These are phyloP conservation scores for Corticium candelabrum DNA, from an alignment of 37 sponge, comb jelly and placozoan genomes.

Conservation along the genomic window DNA sequence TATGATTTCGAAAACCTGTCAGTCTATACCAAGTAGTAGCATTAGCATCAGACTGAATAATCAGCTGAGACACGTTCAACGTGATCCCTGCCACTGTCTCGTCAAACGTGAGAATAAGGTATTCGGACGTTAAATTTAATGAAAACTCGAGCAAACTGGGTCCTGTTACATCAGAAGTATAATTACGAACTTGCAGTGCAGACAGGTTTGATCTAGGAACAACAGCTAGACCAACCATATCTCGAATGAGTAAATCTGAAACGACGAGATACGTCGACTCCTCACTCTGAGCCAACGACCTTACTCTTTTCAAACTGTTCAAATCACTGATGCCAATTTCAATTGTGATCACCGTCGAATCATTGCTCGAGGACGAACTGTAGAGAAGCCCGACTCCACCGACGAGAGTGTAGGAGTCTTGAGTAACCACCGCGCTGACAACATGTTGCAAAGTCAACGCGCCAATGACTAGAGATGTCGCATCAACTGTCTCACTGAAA, in stretches of 20 bases:
- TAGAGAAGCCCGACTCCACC: neutral
- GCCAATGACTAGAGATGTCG: slow-evolving; percentile 42
- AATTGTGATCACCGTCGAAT: slow-evolving; percentile 46
- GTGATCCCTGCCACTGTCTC: slow-evolving; percentile 69
- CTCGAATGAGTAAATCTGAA: slow-evolving; percentile 27
- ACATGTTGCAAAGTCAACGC: slow-evolving; percentile 45
- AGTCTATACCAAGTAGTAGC: slow-evolving; percentile 31
- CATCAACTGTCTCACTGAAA: slow-evolving; percentile 76
- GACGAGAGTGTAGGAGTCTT: neutral
- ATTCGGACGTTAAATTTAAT: slow-evolving; percentile 67
- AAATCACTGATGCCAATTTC: slow-evolving; percentile 48
- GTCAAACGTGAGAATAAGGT: slow-evolving; percentile 73
- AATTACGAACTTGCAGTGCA: slow-evolving; percentile 21
- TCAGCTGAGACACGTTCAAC: slow-evolving; percentile 28
- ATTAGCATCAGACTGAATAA: slow-evolving; percentile 25
- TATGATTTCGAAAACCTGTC: slow-evolving; percentile 22
- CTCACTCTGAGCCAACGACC: slow-evolving; percentile 22
- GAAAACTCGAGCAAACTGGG: slow-evolving; percentile 45
- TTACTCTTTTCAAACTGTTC: slow-evolving; percentile 56
- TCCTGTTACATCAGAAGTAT: slow-evolving; percentile 38
- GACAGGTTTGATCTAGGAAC: slow-evolving; percentile 23
- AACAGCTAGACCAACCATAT: slow-evolving; percentile 58
- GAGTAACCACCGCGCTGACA: neutral
- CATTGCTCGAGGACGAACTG: slow-evolving; percentile 30
- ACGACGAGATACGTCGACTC: slow-evolving; percentile 51